Base-by-base conservation (phyloP, 2,888 invertebrate species). In the Drosophila helvetica region DNA sequence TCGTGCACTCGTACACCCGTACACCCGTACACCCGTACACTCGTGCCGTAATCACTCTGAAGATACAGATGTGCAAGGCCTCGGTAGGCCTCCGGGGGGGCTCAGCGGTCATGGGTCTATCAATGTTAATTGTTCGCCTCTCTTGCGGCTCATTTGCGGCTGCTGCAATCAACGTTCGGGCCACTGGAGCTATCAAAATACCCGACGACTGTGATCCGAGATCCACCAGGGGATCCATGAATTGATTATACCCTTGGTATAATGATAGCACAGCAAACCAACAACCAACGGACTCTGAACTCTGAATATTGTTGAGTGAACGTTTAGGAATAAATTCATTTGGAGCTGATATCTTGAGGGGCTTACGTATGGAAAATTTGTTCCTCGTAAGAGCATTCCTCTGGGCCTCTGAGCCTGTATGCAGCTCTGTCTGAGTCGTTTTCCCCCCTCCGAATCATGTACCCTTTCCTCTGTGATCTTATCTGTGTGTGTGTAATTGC, bases 21-120 rank as follows among this genome's bases (percentile, higher is more conserved):
- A n/a, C n/a, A n/a, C n/a, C n/a, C n/a, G n/a, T n/a, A n/a, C n/a
- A n/a, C n/a, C n/a, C n/a, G n/a, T n/a, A 46, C 38, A 42, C 12
- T 27, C 30, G 53, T 38, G 38, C 38, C 38, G 1, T 7, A 55
- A 64, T 48, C 33, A 33, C 33, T 33, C 12, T 4, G 25, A 25
- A 25, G 25, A 25, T 25, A 25, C 25, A 25, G 8, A 25, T 25
- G 25, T 0, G 7, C 27, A 27, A 8, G 33, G 33, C 33, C 33
- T n/a, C n/a, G n/a, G 12, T 1, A 33, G 12, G 12, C 56, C 47
- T 43, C 57, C 27, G 53, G 8, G 12, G 12, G 30, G 33, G 8
- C 25, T 47, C 42, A 50, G 15, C 46, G 48, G 66, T 72, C 71
- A 73, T 77, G 66, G 56, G 56, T 46, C 60, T 69, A 79, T 79